These are phyloP conservation scores for Latrodectus geometricus DNA, from an alignment of 1,140 invertebrate species.

Conservation along the genomic window DNA sequence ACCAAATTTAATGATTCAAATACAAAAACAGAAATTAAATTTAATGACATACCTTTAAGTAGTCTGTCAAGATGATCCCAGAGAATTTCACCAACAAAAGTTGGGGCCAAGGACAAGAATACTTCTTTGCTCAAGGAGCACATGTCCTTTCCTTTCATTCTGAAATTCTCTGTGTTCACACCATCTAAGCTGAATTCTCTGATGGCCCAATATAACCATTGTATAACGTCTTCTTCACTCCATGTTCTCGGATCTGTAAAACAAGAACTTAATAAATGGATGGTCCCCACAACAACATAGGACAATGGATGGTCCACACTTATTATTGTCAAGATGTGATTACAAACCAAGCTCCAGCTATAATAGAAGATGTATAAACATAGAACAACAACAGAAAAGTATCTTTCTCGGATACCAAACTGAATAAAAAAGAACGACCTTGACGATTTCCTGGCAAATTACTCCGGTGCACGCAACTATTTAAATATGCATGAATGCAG, in stretches of 20 bases:
- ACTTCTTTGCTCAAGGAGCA: constrained; percentile 92
- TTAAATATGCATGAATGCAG: neutral
- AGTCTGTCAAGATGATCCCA: constrained; percentile 97
- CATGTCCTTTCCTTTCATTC: constrained; percentile 90
- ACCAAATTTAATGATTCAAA: too few species aligned
- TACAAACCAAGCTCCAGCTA: neutral
- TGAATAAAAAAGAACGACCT: neutral
- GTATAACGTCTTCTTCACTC: constrained; percentile 89
- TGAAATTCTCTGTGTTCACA: constrained; percentile 75
- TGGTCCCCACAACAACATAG: neutral
- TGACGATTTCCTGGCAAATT: neutral
- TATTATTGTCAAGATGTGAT: neutral
- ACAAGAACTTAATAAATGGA: neutral
- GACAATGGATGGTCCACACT: too few species aligned
- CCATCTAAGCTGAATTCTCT: constrained; percentile 92
- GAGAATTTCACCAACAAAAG: constrained; percentile 94
- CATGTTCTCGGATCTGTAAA: constrained; percentile 91
- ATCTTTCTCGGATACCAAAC: neutral
- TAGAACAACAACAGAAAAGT: neutral
- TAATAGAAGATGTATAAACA: neutral
- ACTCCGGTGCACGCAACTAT: neutral
- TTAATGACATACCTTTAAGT: constrained; percentile 84
- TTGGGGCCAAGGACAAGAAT: constrained; percentile 88
- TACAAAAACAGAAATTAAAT: neutral
- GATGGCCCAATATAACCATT: constrained; percentile 94